Base-by-base conservation (phyloP, 2,888 invertebrate species). In the Harmothoe impar region DNA sequence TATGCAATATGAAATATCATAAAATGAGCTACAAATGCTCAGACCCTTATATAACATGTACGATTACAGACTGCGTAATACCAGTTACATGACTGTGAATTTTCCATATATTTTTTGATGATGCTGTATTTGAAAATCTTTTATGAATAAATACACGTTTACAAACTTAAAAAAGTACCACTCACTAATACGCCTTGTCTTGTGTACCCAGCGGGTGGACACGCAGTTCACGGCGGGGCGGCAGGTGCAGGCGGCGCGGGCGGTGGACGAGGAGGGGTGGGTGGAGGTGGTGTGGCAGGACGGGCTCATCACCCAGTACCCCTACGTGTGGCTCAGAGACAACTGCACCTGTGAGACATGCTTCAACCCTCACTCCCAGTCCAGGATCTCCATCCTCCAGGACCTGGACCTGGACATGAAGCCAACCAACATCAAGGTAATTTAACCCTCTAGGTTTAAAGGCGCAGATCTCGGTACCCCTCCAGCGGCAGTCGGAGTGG, bases 271-370 rank as follows among this genome's bases (percentile, higher is more conserved):
- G n/a, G 1, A 72, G 31, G 72, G 72, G 5, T 72, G 72, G 72
- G 3, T 81, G 43, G 81, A 81, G 81, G 81, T 81, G 17, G 17
- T 12, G 0, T 81, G 81, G 81, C 35, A 17, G 7, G 81, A 81
- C 23, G 81, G 81, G 1, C 20, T 15, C 12, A 23, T 23, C 20
- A 43, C 23, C 23, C 81, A 81, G 5, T 81, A 81, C 81, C 81
- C 81, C 43, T 81, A 81, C 20, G n/a, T 81, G 20, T 81, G 81
- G 81, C 81, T 81, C 23, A 81, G 81, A 43, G 81, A 81, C 43
- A 81, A 81, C 43, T 81, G 81, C 81, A 33, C 33, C 0, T 81
- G 81, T 43, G 23, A 43, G 17, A n/a, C 1, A 33, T 81, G 81
- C 20, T 81, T 81, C 81, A 23, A 17, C 20, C 35, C 15, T 5